Conservation (phyloP, 2,113 vertebrate species). For the Amblyopsis rosae region DNA sequence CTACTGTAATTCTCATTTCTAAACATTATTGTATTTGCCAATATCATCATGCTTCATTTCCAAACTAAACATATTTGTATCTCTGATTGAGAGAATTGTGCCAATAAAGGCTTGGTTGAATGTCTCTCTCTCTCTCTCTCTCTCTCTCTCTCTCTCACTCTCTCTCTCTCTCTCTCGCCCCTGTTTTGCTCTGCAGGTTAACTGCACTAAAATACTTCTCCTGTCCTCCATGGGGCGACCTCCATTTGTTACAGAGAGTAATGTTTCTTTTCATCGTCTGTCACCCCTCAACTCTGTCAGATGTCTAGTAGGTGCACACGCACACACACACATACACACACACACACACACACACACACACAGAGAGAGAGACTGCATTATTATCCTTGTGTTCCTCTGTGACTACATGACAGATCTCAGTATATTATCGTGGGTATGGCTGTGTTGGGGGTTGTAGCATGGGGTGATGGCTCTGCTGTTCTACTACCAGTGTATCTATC, state of each 20-base stretch:
- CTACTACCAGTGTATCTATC: too few species aligned
- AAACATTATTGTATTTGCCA: too few species aligned
- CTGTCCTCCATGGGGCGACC: constrained; percentile 24
- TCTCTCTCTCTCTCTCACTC: background rate
- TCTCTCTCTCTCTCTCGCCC: background rate
- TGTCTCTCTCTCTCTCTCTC: constrained; percentile 8
- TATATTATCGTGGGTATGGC: too few species aligned
- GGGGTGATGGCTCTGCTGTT: too few species aligned
- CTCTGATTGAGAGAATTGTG: background rate
- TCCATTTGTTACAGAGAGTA: constrained; percentile 43
- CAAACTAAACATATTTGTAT: background rate
- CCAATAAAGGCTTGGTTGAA: too few species aligned
- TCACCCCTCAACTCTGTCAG: too few species aligned
- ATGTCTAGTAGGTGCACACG: background rate
- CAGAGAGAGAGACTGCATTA: constrained; percentile 6
- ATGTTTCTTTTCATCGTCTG: background rate
- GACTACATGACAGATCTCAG: too few species aligned
- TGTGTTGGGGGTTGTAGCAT: too few species aligned
- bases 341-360: constrained; percentile 12
- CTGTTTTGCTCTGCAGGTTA: constrained; percentile 34
- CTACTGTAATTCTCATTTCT: too few species aligned
- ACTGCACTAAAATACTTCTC: constrained; percentile 24
- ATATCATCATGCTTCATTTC: background rate
- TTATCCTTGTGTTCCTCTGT: too few species aligned
- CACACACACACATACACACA: constrained; percentile 6